Evolutionary conservation across 2,113 vertebrate genomes (phyloP).

Genomic region (Daphoenositta chrysoptera): DNA sequence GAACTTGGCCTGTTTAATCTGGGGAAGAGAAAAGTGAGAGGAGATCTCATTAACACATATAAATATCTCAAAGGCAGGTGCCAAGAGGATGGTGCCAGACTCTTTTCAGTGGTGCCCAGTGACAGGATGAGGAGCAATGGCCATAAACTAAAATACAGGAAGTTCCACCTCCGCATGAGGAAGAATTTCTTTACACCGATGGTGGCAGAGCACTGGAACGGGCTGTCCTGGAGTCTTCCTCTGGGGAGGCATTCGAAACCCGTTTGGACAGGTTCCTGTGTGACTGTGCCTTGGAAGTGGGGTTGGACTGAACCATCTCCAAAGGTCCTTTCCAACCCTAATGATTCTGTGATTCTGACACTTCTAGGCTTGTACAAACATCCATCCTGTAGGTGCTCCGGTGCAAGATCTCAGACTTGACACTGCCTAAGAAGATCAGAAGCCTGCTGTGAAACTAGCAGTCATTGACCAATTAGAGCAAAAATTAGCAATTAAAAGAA

Average conservation of each 20-base stretch:
- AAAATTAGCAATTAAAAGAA: neutral
- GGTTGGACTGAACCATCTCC: neutral
- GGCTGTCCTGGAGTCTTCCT: neutral
- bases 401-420: neutral
- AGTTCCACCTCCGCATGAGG: neutral
- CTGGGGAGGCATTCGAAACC: neutral
- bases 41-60: rapidly evolving
- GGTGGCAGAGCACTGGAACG: neutral
- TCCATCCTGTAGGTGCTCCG: neutral
- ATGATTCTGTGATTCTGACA: neutral
- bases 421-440: neutral
- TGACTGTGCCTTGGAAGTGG: neutral
- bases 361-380: neutral
- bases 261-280: neutral
- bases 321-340: neutral
- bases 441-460: neutral
- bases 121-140: neutral
- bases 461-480: neutral
- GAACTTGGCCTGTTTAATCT: neutral
- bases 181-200: neutral
- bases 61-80: neutral
- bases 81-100: neutral
- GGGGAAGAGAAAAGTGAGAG: neutral
- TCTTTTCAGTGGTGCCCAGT: neutral
- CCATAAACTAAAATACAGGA: neutral